Percentiles rank a stretch among this genome's conserved stretches.
Conservation (phyloP, 2,797 vertebrate species). For the Ceryle rudis region DNA sequence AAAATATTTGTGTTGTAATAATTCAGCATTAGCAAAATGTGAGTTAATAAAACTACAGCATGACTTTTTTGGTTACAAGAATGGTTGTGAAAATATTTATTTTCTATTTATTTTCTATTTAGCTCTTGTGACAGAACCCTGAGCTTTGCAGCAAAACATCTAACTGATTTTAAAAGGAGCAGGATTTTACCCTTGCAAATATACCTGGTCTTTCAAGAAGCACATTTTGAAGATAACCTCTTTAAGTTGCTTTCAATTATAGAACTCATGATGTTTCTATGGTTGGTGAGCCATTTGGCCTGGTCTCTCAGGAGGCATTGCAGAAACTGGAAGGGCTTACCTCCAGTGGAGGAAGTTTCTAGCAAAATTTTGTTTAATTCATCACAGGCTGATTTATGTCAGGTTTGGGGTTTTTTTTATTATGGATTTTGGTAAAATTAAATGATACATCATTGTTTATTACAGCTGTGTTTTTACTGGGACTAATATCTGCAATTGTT, state of each 20-base stretch:
- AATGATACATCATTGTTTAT: neutral
- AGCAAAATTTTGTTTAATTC: neutral
- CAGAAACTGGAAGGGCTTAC: neutral
- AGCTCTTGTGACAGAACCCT: neutral
- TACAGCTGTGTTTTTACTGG: neutral
- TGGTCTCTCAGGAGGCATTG: neutral
- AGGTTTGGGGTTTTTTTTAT: neutral
- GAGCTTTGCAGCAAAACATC: neutral
- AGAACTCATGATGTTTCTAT: neutral
- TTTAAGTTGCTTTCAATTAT: neutral
- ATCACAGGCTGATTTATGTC: neutral
- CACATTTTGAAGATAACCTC: neutral
- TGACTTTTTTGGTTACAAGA: neutral
- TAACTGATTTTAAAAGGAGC: neutral
- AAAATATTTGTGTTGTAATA: neutral
- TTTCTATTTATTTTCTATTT: neutral
- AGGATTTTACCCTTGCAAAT: neutral
- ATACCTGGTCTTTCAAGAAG: neutral
- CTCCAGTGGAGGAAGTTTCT: neutral
- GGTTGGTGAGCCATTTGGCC: neutral
- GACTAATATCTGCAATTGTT: neutral
- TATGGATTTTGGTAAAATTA: neutral
- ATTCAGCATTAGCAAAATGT: neutral
- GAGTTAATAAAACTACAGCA: neutral
- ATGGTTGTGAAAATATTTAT: neutral